Evolutionary conservation across 1,140 invertebrate species (phyloP), one percentile per base, ranked within the genome.

Genomic region (Aricia agestis): DNA sequence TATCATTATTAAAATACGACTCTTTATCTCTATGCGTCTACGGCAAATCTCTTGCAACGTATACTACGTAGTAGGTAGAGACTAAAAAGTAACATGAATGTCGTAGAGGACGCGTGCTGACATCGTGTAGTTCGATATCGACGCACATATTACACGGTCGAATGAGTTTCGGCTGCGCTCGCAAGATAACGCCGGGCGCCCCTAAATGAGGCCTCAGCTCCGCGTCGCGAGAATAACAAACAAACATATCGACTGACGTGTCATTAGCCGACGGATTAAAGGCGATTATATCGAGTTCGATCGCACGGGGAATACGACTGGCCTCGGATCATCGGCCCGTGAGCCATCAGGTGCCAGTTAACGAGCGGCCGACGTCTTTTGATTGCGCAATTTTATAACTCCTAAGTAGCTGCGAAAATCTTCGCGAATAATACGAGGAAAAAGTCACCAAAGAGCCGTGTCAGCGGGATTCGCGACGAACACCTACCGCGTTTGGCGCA

Each of bases 141-240:
- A 66, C 78, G 76, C 76, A 79, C 80, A 84, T 75, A 85, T 84
- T 84, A 86, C 78, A 88, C 83, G 84, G 76, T 78, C 82, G 78
- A 85, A 80, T 84, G 80, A 83, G 81, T 87, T 87, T 87, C 80
- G 80, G 78, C 73, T 79, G 76, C 75, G 79, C 81, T 82, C 73
- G 74, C 75, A 78, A 84, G 85, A 89, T 85, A 89, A 84, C 76
- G 77, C 77, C 78, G 71, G 83, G 82, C 84, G 83, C 85, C 87
- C 85, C 87, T 87, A 84, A 81, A 84, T 75, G 80, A 80, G 87
- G 87, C 86, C 87, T 85, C 87, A 78, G 76, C 78, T 76, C 76
- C 36, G 73, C 77, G 74, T 69, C 79, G 74, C 68, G 79, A 80
- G 78, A 79, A 82, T 80, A 85, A 86, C 84, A 89, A 89, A 87